Conservation (phyloP, 2,888 invertebrate species). For the Syrphus vitripennis region DNA sequence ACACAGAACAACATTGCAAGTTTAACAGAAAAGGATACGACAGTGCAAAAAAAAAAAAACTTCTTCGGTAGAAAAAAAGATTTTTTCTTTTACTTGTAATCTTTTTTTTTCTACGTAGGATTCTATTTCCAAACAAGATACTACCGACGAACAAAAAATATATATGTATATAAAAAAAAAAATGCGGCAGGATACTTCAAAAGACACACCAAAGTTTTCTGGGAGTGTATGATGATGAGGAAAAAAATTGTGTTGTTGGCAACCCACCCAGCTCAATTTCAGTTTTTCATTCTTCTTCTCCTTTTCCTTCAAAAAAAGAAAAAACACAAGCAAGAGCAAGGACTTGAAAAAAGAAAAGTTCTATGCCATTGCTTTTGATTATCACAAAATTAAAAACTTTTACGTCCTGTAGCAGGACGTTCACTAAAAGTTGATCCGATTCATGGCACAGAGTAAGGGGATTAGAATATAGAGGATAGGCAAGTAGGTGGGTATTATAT, state of each 20-base stretch:
- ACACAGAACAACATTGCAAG: conserved; percentile 55
- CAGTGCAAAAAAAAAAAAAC: conserved; percentile 35
- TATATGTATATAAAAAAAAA: conserved; percentile 14
- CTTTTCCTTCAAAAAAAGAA: conserved; percentile 31
- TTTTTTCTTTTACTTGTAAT: conserved; percentile 37
- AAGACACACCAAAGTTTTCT: conserved; percentile 57
- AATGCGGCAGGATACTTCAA: conserved; percentile 37
- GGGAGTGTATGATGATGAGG: conserved; percentile 21
- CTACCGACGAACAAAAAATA: background rate
- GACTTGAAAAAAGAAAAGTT: conserved; percentile 53
- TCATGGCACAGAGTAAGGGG: background rate
- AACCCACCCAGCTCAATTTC: conserved; percentile 60
- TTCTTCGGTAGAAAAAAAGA: conserved; percentile 19
- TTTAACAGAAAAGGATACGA: conserved; percentile 59
- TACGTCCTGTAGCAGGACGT: conserved; percentile 60
- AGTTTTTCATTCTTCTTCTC: conserved; percentile 67
- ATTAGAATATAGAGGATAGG: background rate
- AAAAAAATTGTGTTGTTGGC: conserved; percentile 48
- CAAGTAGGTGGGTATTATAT: background rate
- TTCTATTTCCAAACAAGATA: conserved; percentile 38
- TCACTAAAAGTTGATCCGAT: background rate
- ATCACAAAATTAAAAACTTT: conserved; percentile 71
- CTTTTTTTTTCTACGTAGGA: conserved; percentile 43
- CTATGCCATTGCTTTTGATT: conserved; percentile 71
- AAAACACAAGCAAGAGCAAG: background rate